Conservation (phyloP, 37 sponge, comb jelly and placozoan genomes). For the Diacarnus erythraeanus region DNA sequence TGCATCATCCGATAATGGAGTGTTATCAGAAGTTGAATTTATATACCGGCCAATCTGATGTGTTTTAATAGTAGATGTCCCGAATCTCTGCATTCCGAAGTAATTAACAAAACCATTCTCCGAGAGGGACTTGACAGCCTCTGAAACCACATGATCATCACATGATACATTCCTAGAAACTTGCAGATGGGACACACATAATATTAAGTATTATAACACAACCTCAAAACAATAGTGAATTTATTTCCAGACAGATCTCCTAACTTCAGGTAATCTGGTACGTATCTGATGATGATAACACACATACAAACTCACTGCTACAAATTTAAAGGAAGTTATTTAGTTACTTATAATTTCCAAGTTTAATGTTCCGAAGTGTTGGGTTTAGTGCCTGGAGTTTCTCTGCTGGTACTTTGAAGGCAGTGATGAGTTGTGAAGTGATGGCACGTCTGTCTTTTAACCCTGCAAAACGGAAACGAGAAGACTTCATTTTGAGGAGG, state of each 20-base stretch:
- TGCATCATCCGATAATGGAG: too few relatives aligned
- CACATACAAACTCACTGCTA: background rate
- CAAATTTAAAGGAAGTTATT: background rate
- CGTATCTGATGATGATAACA: conserved; percentile 51
- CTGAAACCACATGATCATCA: conserved; percentile 33
- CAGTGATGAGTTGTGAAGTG: conserved; percentile 81
- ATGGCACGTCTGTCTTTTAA: conserved; percentile 92
- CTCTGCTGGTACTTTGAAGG: conserved; percentile 69
- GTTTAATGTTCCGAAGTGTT: conserved; percentile 39
- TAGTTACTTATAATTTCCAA: conserved; percentile 76
- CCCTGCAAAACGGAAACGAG: conserved; percentile 77
- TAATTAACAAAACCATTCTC: conserved; percentile 93
- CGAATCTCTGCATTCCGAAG: conserved; percentile 98
- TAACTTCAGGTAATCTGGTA: conserved; percentile 56
- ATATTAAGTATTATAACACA: background rate
- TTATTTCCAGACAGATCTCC: conserved; percentile 82
- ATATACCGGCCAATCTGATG: conserved; percentile 74
- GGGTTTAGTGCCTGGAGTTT: conserved; percentile 66
- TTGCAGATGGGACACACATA: too few relatives aligned
- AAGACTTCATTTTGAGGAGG: conserved; percentile 68
- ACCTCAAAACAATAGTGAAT: conserved; percentile 85
- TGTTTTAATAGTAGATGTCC: conserved; percentile 77
- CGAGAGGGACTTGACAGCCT: conserved; percentile 52
- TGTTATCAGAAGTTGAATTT: background rate
- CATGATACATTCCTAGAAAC: conserved; percentile 61